phyloP scores from a whole-genome alignment of 1,140 invertebrate species.

The Drosophila pseudoobscura region DNA sequence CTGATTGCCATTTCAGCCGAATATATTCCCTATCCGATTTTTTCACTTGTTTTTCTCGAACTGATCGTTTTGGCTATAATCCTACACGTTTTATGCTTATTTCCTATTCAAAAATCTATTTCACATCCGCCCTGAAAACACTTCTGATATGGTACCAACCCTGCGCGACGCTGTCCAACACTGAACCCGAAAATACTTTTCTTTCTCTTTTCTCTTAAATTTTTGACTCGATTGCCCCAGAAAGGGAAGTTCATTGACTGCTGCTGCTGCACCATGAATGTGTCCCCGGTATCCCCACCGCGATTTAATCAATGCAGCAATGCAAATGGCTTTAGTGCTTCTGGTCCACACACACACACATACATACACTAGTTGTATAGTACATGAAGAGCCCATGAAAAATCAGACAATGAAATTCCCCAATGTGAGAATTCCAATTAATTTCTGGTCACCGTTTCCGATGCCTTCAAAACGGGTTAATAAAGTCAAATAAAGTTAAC shows the following conservation, averaged over 20 bases:
- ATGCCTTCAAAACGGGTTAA: slow-evolving; percentile 75
- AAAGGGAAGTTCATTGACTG: slow-evolving; percentile 26
- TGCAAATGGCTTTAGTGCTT: slow-evolving; percentile 60
- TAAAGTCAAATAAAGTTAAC: slow-evolving; percentile 74
- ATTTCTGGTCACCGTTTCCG: slow-evolving; percentile 72
- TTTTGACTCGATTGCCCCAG: not conserved
- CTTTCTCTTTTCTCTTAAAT: slow-evolving; percentile 2
- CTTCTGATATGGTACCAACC: no score
- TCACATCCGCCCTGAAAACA: no score
- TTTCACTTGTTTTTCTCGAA: no score
- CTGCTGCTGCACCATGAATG: slow-evolving; percentile 2
- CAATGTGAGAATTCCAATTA: slow-evolving; percentile 75
- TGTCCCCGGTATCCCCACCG: slow-evolving; percentile 17
- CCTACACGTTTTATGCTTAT: no score
- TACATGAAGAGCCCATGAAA: slow-evolving; percentile 30
- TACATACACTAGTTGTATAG: not conserved
- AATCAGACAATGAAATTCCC: slow-evolving; percentile 56
- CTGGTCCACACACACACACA: slow-evolving; percentile 19
- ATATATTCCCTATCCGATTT: no score
- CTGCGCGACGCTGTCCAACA: slow-evolving; percentile 1
- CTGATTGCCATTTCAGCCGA: no score
- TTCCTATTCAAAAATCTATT: no score
- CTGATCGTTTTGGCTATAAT: no score
- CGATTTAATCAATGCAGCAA: slow-evolving; percentile 56
- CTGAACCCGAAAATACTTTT: not conserved